phyloP scores from a whole-genome alignment of 2,888 invertebrate species.

The Acanthococcus lagerstroemiae region DNA sequence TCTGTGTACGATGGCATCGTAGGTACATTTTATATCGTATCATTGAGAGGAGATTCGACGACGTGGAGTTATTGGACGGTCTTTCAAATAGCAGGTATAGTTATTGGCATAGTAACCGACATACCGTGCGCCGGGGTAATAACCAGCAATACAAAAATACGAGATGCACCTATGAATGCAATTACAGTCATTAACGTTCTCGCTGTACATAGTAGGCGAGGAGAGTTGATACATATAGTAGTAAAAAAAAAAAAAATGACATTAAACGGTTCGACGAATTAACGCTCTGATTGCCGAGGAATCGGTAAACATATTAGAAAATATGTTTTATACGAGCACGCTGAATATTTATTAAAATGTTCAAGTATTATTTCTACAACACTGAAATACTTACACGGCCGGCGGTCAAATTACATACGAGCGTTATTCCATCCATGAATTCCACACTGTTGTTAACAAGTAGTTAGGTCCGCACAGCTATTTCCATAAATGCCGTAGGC shows the following conservation, averaged over 20 bases:
- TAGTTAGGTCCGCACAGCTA: neutral
- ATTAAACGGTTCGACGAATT: constrained; percentile 15
- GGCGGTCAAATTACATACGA: neutral
- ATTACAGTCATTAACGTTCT: constrained; percentile 14
- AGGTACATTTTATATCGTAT: neutral
- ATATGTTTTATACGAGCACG: neutral
- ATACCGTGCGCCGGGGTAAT: constrained; percentile 9
- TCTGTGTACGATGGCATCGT: neutral
- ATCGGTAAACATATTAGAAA: constrained; percentile 1
- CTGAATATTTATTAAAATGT: neutral
- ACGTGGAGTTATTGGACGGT: neutral
- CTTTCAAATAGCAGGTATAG: neutral
- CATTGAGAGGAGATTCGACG: neutral
- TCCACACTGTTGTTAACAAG: neutral
- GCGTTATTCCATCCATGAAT: neutral
- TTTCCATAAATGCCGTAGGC: neutral
- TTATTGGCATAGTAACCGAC: constrained; percentile 26
- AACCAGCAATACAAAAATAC: neutral
- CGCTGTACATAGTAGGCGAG: neutral
- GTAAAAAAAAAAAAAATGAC: neutral
- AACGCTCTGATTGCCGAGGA: constrained; percentile 16
- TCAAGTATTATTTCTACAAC: neutral
- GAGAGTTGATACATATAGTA: neutral
- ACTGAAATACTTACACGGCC: neutral
- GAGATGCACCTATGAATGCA: constrained; percentile 18